Evolutionary conservation across 1,140 invertebrate species (phyloP).

Genomic region (Megalopta genalis): DNA sequence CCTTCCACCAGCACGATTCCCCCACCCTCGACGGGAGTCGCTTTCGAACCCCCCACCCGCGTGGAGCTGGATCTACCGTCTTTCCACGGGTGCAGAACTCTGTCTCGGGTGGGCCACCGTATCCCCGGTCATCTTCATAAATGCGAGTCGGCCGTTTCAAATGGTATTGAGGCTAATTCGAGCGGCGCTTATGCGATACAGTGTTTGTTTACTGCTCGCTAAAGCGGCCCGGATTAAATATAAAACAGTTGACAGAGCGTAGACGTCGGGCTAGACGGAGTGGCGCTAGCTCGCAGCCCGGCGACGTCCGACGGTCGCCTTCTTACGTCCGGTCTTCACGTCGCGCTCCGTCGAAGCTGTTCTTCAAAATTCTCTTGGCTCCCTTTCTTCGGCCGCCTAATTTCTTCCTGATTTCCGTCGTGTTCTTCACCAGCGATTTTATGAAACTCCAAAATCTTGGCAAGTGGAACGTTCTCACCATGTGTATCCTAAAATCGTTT

Average conservation of each 20-base stretch:
- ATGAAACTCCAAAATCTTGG: no score
- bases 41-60: not conserved
- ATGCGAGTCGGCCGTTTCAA: slow-evolving; percentile 77
- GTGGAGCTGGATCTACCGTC: slow-evolving; percentile 1
- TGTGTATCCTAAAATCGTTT: no score
- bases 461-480: no score
- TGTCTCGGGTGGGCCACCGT: slow-evolving; percentile 69
- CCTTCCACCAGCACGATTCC: not conserved
- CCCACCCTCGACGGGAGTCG: not conserved
- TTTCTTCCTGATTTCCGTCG: not conserved
- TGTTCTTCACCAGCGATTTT: no score
- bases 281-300: slow-evolving; percentile 70
- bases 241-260: slow-evolving; percentile 77
- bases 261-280: slow-evolving; percentile 77
- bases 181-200: slow-evolving; percentile 77
- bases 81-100: slow-evolving; percentile 59
- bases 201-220: slow-evolving; percentile 80
- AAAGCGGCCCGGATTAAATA: slow-evolving; percentile 79
- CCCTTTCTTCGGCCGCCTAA: not conserved
- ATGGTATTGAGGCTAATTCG: slow-evolving; percentile 80
- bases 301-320: slow-evolving; percentile 51
- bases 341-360: slow-evolving; percentile 1
- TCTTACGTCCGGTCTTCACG: not conserved
- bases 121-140: slow-evolving; percentile 79
- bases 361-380: not conserved